Base-by-base conservation (phyloP, 2,797 vertebrate species). In the Emydoidea blandingii region DNA sequence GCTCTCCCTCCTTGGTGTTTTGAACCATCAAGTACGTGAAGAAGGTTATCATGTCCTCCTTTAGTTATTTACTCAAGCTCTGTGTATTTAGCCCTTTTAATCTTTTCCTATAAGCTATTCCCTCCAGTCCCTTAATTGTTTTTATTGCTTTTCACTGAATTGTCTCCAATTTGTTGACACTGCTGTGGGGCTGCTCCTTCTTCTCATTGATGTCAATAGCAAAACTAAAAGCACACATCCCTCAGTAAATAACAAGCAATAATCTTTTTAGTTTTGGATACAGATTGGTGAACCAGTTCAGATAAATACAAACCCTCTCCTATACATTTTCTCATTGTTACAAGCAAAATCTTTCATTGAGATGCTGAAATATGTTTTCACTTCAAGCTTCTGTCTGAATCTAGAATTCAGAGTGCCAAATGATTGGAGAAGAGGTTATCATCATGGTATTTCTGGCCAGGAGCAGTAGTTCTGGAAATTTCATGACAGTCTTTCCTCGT, bases 81-180 rank as follows among this genome's bases (percentile, higher is more conserved):
- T 59, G 0, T 56, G 11, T 79, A 29, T 81, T 87, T 82, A 88
- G 78, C 65, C 94, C 44, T 49, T 90, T 86, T 59, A 92, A 23
- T 80, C 27, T 86, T 90, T 92, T 68, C 44, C 86, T 27, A 62
- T 86, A 79, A 92, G 3, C 47, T 79, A 16, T 92, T 95, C 21
- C 14, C 52, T 93, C 11, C 1, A 72, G 90, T 94, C 94, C 21
- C 56, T 79, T 93, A 81, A 11, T 81, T 89, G 3, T 59, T 92
- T 85, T 81, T 49, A 31, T 44, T 85, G 9, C 34, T 5, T 31
- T 37, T 62, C 57, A 0, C 37, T 47, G 23, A 85, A 81, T 78
- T 91, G 44, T 80, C 79, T 94, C 27, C 37, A 15, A 29, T 88
- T 89, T 94, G 3, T 86, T 92, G 89, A 62, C 6, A 41, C 12